Conservation (phyloP, 2,113 vertebrate genomes). For the Pyrgilauda ruficollis region DNA sequence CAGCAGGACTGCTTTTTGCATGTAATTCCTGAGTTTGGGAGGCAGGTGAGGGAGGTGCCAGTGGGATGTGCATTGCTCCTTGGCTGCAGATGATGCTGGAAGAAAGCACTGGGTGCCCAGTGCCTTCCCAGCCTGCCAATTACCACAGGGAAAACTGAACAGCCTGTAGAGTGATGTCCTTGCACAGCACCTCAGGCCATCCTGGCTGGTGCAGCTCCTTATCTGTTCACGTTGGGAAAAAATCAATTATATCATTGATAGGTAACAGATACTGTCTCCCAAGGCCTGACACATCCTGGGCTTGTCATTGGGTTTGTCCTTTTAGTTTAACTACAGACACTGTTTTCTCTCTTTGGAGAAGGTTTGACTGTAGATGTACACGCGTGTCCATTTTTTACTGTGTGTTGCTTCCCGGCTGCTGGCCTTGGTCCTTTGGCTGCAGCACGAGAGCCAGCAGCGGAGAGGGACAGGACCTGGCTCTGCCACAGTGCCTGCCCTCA, state of each 20-base stretch:
- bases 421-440: neutral
- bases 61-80: neutral
- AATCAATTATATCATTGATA: neutral
- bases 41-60: neutral
- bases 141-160: neutral
- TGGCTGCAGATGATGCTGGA: neutral
- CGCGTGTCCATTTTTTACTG: neutral
- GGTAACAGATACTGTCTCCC: neutral
- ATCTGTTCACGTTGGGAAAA: neutral
- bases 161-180: neutral
- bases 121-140: neutral
- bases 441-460: neutral
- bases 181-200: rapidly evolving
- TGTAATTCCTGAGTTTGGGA: neutral
- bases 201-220: neutral
- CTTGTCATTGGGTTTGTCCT: constrained; percentile 11
- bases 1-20: neutral
- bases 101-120: neutral
- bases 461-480: neutral
- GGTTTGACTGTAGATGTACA: neutral
- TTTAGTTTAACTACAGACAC: neutral
- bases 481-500: neutral
- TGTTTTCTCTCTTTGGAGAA: neutral
- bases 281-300: neutral
- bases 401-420: neutral